phyloP scores from a whole-genome alignment of 2,113 vertebrate species.

The Apteryx mantelli region DNA sequence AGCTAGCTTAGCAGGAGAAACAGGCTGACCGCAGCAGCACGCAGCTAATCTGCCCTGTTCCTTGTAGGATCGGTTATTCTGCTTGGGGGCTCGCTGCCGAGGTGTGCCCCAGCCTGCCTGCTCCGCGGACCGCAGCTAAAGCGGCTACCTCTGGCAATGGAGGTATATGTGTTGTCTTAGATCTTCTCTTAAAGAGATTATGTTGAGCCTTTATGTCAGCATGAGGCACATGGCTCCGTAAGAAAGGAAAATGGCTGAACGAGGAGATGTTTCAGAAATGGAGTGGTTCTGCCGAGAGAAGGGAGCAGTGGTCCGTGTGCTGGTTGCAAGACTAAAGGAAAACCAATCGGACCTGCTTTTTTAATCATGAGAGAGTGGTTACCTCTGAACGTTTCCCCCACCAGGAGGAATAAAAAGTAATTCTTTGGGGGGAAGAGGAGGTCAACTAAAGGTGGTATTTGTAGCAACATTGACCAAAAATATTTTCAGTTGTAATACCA shows the following conservation, averaged over 20 bases:
- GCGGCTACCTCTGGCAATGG: background rate
- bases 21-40: background rate
- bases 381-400: background rate
- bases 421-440: too few species aligned
- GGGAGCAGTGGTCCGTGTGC: background rate
- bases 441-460: background rate
- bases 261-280: slow-evolving; percentile 3
- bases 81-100: fast-evolving
- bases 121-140: fast-evolving
- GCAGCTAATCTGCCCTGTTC: fast-evolving
- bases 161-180: fast-evolving
- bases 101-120: too few species aligned
- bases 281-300: too few species aligned
- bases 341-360: background rate
- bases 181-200: background rate
- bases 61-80: fast-evolving
- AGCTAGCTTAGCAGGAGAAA: background rate
- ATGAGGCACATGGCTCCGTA: fast-evolving
- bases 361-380: background rate
- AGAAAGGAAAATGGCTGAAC: background rate
- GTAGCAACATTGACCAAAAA: fast-evolving
- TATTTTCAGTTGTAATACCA: fast-evolving
- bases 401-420: background rate
- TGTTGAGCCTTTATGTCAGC: fast-evolving
- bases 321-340: background rate